Evolutionary conservation across 2,113 vertebrate species (phyloP), one percentile per base, ranked within the genome.

Genomic region (Hassar affinis): DNA sequence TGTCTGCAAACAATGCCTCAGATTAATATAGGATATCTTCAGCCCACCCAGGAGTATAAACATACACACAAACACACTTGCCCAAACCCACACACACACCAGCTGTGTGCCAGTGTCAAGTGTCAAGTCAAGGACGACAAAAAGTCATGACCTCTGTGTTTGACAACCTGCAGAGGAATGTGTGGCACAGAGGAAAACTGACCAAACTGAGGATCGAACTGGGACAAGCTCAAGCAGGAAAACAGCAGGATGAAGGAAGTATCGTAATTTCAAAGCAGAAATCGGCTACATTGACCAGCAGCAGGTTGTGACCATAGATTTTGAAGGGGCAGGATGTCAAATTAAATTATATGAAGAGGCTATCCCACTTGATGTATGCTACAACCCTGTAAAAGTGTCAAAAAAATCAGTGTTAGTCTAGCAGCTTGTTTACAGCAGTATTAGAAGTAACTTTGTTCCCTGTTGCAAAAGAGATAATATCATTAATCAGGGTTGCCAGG

Each of bases 131-230:
- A 72, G 18, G 30, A 18, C 30, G 6, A 30, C 30, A 8, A 79
- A 42, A 51, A 15, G 64, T 84, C 49, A n/a, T 27, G 76, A 79
- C 62, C 64, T 59, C 57, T 33, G 38, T 59, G 64, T 49, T 66
- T 25, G 42, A 79, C 51, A 71, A 33, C 33, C 38, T 71, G 64
- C 52, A 18, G 38, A 1, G n/a, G 27, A 84, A 79, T 35, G 9
- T 71, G 27, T 14, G 56, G 25, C 51, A 45, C 25, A 47, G 25
- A 81, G 52, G 35, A 59, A 56, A 74, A 59, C 51, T 11, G 17
- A 49, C 42, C 52, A 75, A 33, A 59, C 25, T 59, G 33, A 11
- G 12, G 5, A 49, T n/a, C 47, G 30, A 51, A 72, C 22, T 14
- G 22, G 18, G 22, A 45, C 18, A 10, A 38, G 35, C 62, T 66